Evolutionary conservation across 2,888 invertebrate genomes (phyloP).

Genomic region (Hirtodrosophila alboralis): DNA sequence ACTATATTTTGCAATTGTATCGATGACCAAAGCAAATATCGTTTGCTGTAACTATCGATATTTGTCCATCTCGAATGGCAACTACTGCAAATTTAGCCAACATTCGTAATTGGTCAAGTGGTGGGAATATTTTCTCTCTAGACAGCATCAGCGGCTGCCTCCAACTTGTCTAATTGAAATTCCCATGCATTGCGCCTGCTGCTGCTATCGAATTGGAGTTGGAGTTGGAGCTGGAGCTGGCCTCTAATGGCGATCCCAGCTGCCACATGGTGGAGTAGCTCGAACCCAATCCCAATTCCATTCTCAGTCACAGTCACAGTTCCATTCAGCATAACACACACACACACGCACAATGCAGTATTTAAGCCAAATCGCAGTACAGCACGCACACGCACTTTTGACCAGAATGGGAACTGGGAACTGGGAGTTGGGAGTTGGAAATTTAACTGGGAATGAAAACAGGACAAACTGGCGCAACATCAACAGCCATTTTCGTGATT

Average conservation of each 20-base stretch:
- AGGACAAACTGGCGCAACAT: conserved; percentile 48
- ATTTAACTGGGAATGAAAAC: conserved; percentile 17
- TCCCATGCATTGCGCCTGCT: conserved; percentile 60
- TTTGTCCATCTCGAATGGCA: neutral
- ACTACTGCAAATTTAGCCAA: conserved; percentile 26
- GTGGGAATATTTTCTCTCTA: conserved; percentile 68
- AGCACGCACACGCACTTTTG: conserved; percentile 69
- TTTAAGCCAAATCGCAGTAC: conserved; percentile 71
- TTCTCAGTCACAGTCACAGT: conserved; percentile 4
- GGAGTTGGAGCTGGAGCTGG: neutral
- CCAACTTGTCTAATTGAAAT: conserved; percentile 73
- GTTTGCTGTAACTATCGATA: too few species aligned
- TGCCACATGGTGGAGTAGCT: too few species aligned
- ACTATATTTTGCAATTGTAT: too few species aligned
- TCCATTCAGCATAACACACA: conserved; percentile 9
- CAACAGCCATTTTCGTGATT: conserved; percentile 74
- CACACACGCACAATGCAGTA: conserved; percentile 49
- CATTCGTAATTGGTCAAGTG: conserved; percentile 59
- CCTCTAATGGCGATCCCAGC: conserved; percentile 72
- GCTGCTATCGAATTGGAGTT: neutral
- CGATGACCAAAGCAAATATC: too few species aligned
- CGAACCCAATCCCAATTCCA: too few species aligned
- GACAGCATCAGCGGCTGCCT: conserved; percentile 17
- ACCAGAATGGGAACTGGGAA: neutral
- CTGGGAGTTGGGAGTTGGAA: neutral